These are phyloP conservation scores for Cyanoramphus novaezelandiae DNA, from an alignment of 2,113 vertebrate species.

Conservation along the genomic window DNA sequence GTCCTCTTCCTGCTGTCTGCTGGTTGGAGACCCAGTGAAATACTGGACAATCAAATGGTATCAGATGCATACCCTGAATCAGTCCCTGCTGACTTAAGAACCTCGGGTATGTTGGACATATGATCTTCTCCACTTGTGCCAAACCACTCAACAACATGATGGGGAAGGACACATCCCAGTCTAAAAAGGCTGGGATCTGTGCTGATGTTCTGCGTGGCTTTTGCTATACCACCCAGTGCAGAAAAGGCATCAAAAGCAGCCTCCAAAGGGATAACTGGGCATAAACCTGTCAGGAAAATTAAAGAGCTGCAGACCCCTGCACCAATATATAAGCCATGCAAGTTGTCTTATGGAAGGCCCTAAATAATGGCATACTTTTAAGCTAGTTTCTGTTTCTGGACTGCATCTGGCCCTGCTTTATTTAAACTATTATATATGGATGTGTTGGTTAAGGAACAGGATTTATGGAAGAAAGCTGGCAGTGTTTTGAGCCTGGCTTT, in stretches of 20 bases:
- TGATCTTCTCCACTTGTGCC: neutral
- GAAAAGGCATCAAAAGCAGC: neutral
- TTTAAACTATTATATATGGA: constrained; percentile 50
- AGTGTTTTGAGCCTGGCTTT: constrained; percentile 35
- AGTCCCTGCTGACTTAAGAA: neutral
- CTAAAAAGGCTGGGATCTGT: neutral
- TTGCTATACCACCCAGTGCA: neutral
- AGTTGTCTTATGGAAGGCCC: neutral
- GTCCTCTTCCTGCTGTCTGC: neutral
- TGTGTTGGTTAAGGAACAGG: constrained; percentile 40
- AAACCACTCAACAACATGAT: neutral
- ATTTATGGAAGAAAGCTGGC: constrained; percentile 56
- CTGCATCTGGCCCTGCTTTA: constrained; percentile 38
- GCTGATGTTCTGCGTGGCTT: neutral
- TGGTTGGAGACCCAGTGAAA: neutral
- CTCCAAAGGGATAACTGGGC: neutral
- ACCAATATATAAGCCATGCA: constrained; percentile 16
- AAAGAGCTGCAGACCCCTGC: neutral
- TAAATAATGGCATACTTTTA: constrained; percentile 24
- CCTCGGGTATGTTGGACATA: fast-evolving
- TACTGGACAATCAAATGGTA: neutral
- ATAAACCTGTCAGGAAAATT: constrained; percentile 59
- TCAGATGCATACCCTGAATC: neutral
- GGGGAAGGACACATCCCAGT: neutral
- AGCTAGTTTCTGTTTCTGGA: constrained; percentile 40